Conservation (phyloP, 2,888 invertebrate species). For the Philonicus albiceps region DNA sequence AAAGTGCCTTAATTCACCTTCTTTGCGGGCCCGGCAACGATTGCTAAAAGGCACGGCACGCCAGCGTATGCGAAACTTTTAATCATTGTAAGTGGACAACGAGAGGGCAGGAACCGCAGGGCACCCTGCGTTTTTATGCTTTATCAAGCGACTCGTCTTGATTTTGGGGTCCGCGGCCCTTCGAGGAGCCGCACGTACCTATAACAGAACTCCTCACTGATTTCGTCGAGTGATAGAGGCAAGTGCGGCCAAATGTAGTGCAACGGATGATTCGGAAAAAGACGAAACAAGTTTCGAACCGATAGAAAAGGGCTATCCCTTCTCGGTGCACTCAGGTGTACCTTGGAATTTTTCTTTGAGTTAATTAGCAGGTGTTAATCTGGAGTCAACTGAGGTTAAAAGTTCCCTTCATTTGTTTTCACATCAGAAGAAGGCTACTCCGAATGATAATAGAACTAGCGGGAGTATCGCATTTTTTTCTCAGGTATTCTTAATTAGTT, state of each 20-base stretch:
- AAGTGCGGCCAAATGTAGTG: not conserved
- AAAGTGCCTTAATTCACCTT: conserved; percentile 4
- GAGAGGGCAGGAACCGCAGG: not conserved
- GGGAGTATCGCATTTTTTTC: conserved; percentile 9
- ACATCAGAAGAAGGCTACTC: not conserved
- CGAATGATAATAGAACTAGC: conserved; percentile 11
- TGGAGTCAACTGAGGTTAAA: conserved; percentile 27
- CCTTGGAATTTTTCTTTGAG: not conserved
- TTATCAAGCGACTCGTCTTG: not conserved
- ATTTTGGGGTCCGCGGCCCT: not conserved
- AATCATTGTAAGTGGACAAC: conserved; percentile 23
- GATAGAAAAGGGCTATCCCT: not conserved
- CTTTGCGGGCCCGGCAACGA: not conserved
- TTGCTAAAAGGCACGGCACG: not conserved
- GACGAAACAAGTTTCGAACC: not conserved
- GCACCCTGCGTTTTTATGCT: not conserved
- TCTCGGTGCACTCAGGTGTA: not conserved
- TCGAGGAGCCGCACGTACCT: not conserved
- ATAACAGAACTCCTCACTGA: not conserved
- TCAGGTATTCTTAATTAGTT: not conserved
- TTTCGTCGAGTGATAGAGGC: not conserved
- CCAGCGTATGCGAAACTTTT: conserved; percentile 24
- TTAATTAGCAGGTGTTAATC: conserved; percentile 39
- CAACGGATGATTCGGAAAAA: not conserved
- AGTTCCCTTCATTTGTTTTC: conserved; percentile 16